Evolutionary conservation across 2,797 vertebrate species (phyloP).

Genomic region (Psittacula echo): DNA sequence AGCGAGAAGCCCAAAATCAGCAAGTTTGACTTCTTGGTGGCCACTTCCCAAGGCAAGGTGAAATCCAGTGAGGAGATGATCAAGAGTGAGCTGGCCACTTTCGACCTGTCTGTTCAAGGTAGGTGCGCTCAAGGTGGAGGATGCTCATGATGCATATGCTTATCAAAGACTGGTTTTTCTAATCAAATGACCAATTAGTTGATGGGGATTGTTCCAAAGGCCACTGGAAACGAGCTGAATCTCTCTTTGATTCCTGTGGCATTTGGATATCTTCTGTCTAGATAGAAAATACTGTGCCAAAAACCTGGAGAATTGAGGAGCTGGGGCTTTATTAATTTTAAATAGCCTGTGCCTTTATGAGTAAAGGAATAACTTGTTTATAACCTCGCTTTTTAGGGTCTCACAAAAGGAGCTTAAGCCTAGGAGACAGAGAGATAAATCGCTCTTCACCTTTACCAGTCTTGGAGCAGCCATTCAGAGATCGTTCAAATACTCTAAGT

Average conservation of each 20-base stretch:
- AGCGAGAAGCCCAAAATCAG: slow-evolving; percentile 97
- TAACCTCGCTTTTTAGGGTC: slow-evolving; percentile 80
- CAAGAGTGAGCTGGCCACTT: slow-evolving; percentile 94
- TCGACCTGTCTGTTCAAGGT: slow-evolving; percentile 98
- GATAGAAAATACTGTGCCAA: background rate
- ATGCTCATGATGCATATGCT: background rate
- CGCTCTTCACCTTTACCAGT: slow-evolving; percentile 85
- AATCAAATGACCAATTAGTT: background rate
- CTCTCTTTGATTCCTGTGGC: background rate
- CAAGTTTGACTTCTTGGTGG: slow-evolving; percentile 97
- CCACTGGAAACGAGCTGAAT: background rate
- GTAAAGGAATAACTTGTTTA: background rate
- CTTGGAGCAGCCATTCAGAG: slow-evolving; percentile 91
- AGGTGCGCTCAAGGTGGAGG: slow-evolving; percentile 48
- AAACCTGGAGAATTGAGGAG: background rate
- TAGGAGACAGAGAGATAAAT: slow-evolving; percentile 94
- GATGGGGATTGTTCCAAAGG: background rate
- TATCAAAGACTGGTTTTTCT: background rate
- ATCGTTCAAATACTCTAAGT: slow-evolving; percentile 92
- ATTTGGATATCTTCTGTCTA: background rate
- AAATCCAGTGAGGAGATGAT: slow-evolving; percentile 99
- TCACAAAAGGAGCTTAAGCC: slow-evolving; percentile 96
- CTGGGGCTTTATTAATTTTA: background rate
- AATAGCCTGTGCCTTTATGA: background rate
- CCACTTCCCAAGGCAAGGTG: slow-evolving; percentile 92